These are phyloP conservation scores for Epistrophe grossulariae DNA, from an alignment of 2,888 invertebrate genomes.

Conservation along the genomic window DNA sequence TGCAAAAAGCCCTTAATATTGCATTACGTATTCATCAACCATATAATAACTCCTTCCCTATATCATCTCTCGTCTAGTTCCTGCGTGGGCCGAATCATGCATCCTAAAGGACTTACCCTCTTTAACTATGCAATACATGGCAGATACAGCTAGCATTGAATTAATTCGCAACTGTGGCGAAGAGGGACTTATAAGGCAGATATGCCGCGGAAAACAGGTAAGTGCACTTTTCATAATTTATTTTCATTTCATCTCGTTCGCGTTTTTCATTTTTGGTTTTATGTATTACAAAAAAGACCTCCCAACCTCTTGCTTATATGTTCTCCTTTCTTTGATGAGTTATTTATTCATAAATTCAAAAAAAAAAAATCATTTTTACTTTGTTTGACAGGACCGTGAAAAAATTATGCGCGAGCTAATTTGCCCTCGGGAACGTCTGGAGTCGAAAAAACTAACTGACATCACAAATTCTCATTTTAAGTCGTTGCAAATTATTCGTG, in stretches of 20 bases:
- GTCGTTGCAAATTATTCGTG: conserved; percentile 82
- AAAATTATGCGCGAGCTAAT: conserved; percentile 80
- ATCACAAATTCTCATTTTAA: conserved; percentile 82
- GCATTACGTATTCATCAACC: conserved; percentile 67
- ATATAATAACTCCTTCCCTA: not conserved
- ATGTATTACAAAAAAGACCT: not conserved
- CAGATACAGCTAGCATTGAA: conserved; percentile 91
- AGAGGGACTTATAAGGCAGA: conserved; percentile 89
- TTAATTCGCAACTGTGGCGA: conserved; percentile 90
- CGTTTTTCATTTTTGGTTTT: not conserved
- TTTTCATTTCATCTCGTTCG: not conserved
- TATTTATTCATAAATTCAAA: conserved; percentile 32
- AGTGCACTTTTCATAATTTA: conserved; percentile 74
- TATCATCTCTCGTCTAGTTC: conserved; percentile 84
- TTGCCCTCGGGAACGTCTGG: conserved; percentile 81
- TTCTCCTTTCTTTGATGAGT: not conserved
- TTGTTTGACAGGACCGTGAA: conserved; percentile 80
- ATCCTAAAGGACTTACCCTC: conserved; percentile 90
- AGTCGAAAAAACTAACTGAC: conserved; percentile 82
- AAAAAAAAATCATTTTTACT: conserved; percentile 21
- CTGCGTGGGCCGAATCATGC: conserved; percentile 91
- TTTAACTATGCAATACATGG: conserved; percentile 89
- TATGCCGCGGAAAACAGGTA: conserved; percentile 91
- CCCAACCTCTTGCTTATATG: not conserved
- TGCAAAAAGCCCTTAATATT: conserved; percentile 61